Conservation (phyloP, 2,797 vertebrate species). For the Enteromius trimaculatus region DNA sequence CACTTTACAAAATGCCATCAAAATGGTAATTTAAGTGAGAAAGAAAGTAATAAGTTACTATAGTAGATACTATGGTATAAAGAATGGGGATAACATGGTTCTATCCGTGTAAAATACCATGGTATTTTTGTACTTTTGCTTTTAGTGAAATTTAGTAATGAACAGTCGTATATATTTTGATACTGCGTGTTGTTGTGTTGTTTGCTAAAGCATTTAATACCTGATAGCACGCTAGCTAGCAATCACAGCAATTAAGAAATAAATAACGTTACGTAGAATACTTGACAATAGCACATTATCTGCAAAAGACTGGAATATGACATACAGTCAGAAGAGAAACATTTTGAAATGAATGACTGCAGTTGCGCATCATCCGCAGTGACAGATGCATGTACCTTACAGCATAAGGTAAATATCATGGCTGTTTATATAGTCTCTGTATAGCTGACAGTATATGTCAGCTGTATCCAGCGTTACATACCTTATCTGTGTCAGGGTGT, state of each 20-base stretch:
- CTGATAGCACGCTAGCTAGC: conserved; percentile 11
- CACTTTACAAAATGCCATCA: not conserved
- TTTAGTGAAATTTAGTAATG: too few relatives aligned
- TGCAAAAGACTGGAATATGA: not conserved
- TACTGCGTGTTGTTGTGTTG: not conserved
- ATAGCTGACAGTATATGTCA: not conserved
- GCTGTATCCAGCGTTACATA: conserved; percentile 5
- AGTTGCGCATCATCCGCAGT: not conserved
- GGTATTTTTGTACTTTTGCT: not conserved
- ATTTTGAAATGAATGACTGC: not conserved
- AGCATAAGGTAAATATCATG: not conserved
- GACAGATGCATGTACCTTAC: not conserved
- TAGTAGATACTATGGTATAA: not conserved
- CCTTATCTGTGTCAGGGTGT: conserved; percentile 26
- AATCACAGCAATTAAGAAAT: not conserved
- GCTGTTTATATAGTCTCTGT: not conserved
- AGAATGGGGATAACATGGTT: not conserved
- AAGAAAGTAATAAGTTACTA: not conserved
- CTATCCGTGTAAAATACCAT: not conserved
- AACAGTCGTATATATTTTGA: not conserved
- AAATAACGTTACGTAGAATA: not conserved
- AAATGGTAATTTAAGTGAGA: not conserved
- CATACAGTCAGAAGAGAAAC: not conserved
- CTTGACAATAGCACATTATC: not conserved
- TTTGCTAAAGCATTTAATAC: conserved; percentile 1